Evolutionary conservation across 2,888 invertebrate genomes (phyloP).

Genomic region (Odontocerum albicorne): DNA sequence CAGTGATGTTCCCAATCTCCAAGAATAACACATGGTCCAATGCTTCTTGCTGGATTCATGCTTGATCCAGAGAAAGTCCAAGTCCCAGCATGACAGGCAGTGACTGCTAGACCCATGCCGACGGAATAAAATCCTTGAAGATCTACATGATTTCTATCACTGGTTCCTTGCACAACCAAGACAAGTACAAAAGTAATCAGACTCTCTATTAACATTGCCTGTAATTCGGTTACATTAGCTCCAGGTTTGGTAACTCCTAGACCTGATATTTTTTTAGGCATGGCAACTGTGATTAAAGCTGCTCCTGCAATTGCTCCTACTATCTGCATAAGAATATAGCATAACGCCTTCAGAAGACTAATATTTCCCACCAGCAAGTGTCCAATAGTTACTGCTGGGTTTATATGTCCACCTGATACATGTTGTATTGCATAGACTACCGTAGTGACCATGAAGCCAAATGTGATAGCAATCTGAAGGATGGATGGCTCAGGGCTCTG

Average conservation of each 20-base stretch:
- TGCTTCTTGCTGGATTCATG: slow-evolving; percentile 91
- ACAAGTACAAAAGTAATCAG: slow-evolving; percentile 85
- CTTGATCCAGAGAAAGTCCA: slow-evolving; percentile 85
- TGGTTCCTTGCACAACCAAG: slow-evolving; percentile 85
- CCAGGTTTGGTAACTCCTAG: slow-evolving; percentile 69
- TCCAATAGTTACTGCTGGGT: slow-evolving; percentile 87
- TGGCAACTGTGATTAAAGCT: slow-evolving; percentile 73
- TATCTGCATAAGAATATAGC: slow-evolving; percentile 81
- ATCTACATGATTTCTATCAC: slow-evolving; percentile 77
- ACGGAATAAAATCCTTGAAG: slow-evolving; percentile 82
- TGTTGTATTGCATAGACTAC: slow-evolving; percentile 86
- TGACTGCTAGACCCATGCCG: slow-evolving; percentile 84
- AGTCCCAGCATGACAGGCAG: slow-evolving; percentile 81
- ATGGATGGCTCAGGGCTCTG: slow-evolving; percentile 40
- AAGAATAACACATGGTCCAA: slow-evolving; percentile 83
- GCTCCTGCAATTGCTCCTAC: slow-evolving; percentile 82
- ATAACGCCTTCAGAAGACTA: slow-evolving; percentile 72
- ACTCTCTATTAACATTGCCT: slow-evolving; percentile 82
- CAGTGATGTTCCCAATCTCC: slow-evolving; percentile 78
- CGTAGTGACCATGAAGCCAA: slow-evolving; percentile 85
- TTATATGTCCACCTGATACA: slow-evolving; percentile 88
- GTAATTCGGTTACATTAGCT: slow-evolving; percentile 64
- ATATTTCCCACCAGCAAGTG: slow-evolving; percentile 81
- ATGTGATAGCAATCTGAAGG: slow-evolving; percentile 80
- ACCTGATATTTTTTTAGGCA: no score